Evolutionary conservation across 2,797 vertebrate genomes (phyloP).

Genomic region (Chelonia mydas): DNA sequence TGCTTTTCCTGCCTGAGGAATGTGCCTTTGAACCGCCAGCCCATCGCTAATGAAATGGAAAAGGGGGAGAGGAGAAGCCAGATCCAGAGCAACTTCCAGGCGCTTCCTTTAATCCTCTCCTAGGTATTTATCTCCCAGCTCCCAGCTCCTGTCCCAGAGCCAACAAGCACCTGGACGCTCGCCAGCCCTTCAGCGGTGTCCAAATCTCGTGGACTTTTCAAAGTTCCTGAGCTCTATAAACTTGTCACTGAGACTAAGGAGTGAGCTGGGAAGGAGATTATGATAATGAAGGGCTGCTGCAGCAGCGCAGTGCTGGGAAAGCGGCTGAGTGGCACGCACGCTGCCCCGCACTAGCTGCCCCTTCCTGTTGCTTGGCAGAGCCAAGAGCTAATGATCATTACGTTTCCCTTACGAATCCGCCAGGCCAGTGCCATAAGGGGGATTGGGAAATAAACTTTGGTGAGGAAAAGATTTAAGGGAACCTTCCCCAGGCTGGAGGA

Average conservation of each 20-base stretch:
- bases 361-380: not conserved
- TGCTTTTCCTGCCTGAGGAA: not conserved
- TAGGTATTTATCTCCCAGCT: not conserved
- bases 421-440: not conserved
- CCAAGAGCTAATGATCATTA: not conserved
- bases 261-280: not conserved
- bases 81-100: not conserved
- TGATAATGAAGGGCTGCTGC: not conserved
- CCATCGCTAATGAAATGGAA: not conserved
- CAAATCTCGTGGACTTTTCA: not conserved
- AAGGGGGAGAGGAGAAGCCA: not conserved
- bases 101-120: not conserved
- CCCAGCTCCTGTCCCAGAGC: not conserved
- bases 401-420: not conserved
- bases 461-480: not conserved
- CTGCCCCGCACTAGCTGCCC: not conserved
- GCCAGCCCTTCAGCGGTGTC: conserved; percentile 12
- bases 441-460: not conserved
- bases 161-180: not conserved
- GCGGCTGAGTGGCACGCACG: not conserved
- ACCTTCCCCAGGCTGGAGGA: not conserved
- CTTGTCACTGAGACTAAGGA: not conserved
- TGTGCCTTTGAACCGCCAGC: not conserved
- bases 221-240: not conserved
- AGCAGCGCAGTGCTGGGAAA: not conserved